A percentile compares a stretch with the other conserved stretches of the same genome.
Conservation (phyloP, 2,113 vertebrate species). For the Ammodytes marinus region DNA sequence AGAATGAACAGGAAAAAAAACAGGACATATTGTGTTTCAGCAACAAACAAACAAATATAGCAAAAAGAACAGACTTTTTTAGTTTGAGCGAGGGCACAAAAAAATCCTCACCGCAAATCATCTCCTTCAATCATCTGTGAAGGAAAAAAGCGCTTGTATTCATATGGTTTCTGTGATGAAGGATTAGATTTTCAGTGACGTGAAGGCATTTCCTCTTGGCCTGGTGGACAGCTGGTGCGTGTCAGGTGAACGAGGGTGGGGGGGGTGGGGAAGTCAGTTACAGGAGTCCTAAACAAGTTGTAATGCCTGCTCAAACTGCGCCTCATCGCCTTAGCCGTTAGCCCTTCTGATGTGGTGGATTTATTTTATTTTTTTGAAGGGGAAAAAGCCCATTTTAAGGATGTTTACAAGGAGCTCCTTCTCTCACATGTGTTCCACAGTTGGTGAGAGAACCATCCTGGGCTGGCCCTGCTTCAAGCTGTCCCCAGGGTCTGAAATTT, state of each 20-base stretch:
- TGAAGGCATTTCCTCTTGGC: conserved; percentile 49
- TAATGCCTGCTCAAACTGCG: conserved; percentile 26
- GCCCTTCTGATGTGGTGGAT: conserved; percentile 44
- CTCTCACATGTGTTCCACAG: conserved; percentile 27
- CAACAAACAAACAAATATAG: too few relatives aligned
- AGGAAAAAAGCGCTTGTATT: conserved; percentile 45
- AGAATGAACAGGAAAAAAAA: conserved; percentile 1
- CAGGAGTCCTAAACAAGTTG: conserved; percentile 40
- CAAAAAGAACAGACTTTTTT: too few relatives aligned
- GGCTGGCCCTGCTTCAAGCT: conserved; percentile 32
- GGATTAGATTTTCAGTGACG: conserved; percentile 10
- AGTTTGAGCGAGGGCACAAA: too few relatives aligned
- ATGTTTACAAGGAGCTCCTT: conserved; percentile 42
- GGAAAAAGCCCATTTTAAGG: conserved; percentile 32
- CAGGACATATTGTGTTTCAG: too few relatives aligned
- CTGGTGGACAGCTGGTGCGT: conserved; percentile 52
- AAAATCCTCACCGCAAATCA: too few relatives aligned
- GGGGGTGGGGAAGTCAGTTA: conserved; percentile 15
- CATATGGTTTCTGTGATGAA: conserved; percentile 35
- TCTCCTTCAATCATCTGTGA: too few relatives aligned
- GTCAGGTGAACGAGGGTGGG: conserved; percentile 37
- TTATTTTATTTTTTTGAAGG: neutral
- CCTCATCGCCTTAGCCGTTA: conserved; percentile 11
- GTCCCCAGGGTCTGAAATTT: conserved; percentile 44
- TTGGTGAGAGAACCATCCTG: conserved; percentile 10